phyloP scores from a whole-genome alignment of 2,888 invertebrate genomes.

The Thumatha senex region DNA sequence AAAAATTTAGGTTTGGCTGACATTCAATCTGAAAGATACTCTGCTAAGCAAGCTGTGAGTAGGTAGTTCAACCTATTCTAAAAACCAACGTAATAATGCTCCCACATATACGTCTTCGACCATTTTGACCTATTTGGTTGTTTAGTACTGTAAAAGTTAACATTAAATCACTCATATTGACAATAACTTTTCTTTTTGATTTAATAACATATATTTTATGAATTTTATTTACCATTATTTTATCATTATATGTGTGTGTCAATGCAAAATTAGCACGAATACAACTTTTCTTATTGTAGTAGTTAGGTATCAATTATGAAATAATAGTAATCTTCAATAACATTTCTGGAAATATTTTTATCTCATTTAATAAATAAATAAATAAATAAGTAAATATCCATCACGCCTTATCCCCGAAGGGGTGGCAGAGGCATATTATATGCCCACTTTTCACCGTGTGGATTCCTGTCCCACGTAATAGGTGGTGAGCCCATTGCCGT shows the following conservation, averaged over 20 bases:
- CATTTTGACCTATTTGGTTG: slow-evolving; percentile 6
- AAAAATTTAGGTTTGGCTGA: too few species aligned
- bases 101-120: slow-evolving; percentile 16
- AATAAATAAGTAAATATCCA: too few species aligned
- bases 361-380: not conserved
- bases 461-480: too few species aligned
- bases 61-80: not conserved
- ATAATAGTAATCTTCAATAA: not conserved
- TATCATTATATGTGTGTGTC: not conserved
- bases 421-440: too few species aligned
- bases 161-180: slow-evolving; percentile 15
- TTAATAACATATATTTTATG: not conserved
- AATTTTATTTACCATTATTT: too few species aligned
- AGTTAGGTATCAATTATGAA: too few species aligned
- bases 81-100: not conserved
- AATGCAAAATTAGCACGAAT: not conserved
- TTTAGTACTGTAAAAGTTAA: slow-evolving; percentile 7
- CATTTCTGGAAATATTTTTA: not conserved
- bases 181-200: not conserved
- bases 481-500: too few species aligned
- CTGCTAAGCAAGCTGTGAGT: not conserved
- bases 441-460: too few species aligned
- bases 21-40: not conserved
- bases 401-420: too few species aligned
- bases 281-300: too few species aligned